These are phyloP conservation scores for Patiria pectinifera DNA, from an alignment of 53 echinoderm and acorn worm genomes.

Conservation along the genomic window DNA sequence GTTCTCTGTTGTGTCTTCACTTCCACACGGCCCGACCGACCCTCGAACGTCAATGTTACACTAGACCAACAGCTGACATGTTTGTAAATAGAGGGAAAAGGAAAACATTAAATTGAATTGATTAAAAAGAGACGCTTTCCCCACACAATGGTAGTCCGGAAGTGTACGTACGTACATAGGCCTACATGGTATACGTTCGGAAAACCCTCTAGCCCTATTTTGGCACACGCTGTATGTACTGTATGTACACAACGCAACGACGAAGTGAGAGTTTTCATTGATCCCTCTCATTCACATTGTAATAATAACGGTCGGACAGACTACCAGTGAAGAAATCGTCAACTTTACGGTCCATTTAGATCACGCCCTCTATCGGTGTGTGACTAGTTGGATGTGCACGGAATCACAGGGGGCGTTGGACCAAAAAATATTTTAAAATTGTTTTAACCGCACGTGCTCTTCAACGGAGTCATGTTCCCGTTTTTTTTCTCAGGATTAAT, in stretches of 20 bases:
- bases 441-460: too few species aligned
- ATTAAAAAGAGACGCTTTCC: not conserved
- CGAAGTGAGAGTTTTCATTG: constrained; percentile 27
- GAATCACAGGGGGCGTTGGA: too few species aligned
- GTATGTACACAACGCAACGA: too few species aligned
- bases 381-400: too few species aligned
- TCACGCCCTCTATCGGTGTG: not conserved
- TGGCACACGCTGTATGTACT: too few species aligned
- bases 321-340: constrained; percentile 25
- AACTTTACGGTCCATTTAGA: constrained; percentile 1
- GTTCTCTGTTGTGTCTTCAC: not conserved
- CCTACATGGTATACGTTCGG: not conserved
- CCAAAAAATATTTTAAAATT: too few species aligned
- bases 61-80: not conserved
- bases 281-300: not conserved
- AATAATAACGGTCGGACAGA: not conserved
- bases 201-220: not conserved
- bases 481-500: too few species aligned
- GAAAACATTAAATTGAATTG: not conserved
- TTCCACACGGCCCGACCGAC: not conserved
- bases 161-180: not conserved
- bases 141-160: not conserved
- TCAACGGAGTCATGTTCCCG: too few species aligned
- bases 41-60: not conserved
- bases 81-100: not conserved